A percentile compares a stretch with the other conserved stretches of the same genome.
Evolutionary conservation across 2,797 vertebrate genomes (phyloP).

Genomic region (Gambelia wislizenii): DNA sequence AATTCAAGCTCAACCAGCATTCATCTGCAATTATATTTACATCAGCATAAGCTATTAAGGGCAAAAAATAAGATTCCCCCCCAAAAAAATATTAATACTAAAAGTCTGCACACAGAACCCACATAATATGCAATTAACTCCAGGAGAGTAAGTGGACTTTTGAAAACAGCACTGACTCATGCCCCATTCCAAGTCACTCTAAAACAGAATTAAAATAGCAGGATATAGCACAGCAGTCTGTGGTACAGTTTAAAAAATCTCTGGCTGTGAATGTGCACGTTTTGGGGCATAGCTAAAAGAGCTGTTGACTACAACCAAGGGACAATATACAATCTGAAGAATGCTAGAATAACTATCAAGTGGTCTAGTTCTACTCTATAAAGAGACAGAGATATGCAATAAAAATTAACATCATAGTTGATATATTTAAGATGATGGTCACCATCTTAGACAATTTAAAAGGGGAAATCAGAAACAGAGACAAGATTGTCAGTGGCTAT

Average conservation of each 20-base stretch:
- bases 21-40: conserved; percentile 2
- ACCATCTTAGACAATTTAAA: neutral
- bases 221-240: neutral
- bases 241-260: neutral
- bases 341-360: neutral
- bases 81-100: neutral
- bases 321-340: neutral
- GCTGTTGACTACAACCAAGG: neutral
- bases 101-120: neutral
- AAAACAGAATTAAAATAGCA: neutral
- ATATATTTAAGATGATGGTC: neutral
- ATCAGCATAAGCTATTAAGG: neutral
- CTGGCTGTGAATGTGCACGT: too few relatives aligned
- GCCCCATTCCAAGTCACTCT: neutral
- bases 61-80: neutral
- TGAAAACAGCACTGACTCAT: neutral
- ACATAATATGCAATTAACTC: neutral
- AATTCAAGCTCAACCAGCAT: neutral
- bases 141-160: neutral
- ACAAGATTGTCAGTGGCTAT: too few relatives aligned
- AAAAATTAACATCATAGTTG: neutral
- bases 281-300: too few relatives aligned
- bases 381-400: neutral
- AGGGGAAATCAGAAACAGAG: too few relatives aligned
- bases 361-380: neutral